Evolutionary conservation across 2,797 vertebrate species (phyloP), one percentile per base, ranked within the genome.

Genomic region (Sebastes glaucus): DNA sequence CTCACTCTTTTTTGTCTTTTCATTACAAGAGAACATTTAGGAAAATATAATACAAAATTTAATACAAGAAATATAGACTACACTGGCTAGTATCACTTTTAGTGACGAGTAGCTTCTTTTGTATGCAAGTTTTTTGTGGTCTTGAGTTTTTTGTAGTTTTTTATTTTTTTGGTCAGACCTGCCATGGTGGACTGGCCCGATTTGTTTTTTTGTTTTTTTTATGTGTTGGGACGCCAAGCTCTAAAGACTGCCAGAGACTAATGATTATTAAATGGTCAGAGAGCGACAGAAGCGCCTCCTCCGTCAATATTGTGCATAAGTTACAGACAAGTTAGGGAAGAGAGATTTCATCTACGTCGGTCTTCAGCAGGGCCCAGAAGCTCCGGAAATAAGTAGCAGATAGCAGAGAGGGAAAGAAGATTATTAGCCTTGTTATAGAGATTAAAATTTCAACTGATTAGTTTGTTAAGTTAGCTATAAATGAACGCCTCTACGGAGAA

Each of bases 1-100:
- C 77, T 94, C 81, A 78, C 90, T 88, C 87, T 91, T 93, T 94
- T 94, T 94, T 91, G 90, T 92, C 91, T 95, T 94, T 92, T 91
- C 81, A 82, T 89, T 88, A 89, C 94, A 93, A 95, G 94, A 96
- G 91, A 96, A 96, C 94, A 96, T 97, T 97, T 98, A 98, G 95
- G 97, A 98, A 99, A 99, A 99, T 98, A 99, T 96, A 98, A 97
- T 98, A 98, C 96, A 99, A 98, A 98, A 96, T 96, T 86, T 91
- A 92, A 94, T 96, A 97, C 95, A 96, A 97, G 97, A 98, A 98
- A 97, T 95, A 96, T 96, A 97, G 95, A 96, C 95, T 96, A 97
- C 94, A 96, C 95, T 95, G 87, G 92, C 95, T 95, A 95, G 92
- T 89, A 83, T 95, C 95, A 96, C 96, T 95, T 93, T 94, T 32